Evolutionary conservation across 2,113 vertebrate species (phyloP).

Genomic region (Monopterus albus): DNA sequence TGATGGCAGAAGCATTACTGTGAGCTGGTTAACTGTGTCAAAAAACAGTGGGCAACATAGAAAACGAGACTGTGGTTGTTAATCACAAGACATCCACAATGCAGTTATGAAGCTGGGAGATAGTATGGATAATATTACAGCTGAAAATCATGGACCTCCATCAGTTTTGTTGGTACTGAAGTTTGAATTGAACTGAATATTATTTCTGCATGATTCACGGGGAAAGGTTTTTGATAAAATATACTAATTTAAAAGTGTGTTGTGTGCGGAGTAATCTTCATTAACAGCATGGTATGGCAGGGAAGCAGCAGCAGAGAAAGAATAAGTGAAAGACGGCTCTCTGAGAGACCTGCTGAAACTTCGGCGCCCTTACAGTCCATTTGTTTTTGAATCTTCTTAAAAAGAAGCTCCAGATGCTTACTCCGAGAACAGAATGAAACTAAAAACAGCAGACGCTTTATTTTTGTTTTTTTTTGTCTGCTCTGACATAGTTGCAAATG

Average conservation of each 20-base stretch:
- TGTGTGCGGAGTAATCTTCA: slow-evolving; percentile 3
- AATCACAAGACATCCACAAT: no score
- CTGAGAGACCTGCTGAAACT: slow-evolving; percentile 55
- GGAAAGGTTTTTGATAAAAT: not conserved
- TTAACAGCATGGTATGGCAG: not conserved
- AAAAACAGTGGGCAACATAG: no score
- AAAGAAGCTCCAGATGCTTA: slow-evolving; percentile 74
- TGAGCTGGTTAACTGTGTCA: no score
- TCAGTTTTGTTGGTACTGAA: no score
- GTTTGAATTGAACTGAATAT: no score
- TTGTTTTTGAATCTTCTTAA: slow-evolving; percentile 73
- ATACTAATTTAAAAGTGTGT: not conserved
- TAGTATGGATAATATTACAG: no score
- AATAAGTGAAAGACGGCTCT: slow-evolving; percentile 26
- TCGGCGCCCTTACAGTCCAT: slow-evolving; percentile 58
- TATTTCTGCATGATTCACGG: not conserved
- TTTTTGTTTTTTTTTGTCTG: slow-evolving; percentile 20
- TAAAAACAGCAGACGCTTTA: slow-evolving; percentile 68
- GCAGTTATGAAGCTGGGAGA: no score
- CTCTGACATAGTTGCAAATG: slow-evolving; percentile 74
- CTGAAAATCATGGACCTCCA: no score
- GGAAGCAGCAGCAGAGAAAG: not conserved
- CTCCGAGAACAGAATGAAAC: slow-evolving; percentile 67
- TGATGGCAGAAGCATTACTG: no score
- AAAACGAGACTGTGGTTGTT: no score